Evolutionary conservation across 1,140 invertebrate genomes (phyloP).

Genomic region (Pinna nobilis): DNA sequence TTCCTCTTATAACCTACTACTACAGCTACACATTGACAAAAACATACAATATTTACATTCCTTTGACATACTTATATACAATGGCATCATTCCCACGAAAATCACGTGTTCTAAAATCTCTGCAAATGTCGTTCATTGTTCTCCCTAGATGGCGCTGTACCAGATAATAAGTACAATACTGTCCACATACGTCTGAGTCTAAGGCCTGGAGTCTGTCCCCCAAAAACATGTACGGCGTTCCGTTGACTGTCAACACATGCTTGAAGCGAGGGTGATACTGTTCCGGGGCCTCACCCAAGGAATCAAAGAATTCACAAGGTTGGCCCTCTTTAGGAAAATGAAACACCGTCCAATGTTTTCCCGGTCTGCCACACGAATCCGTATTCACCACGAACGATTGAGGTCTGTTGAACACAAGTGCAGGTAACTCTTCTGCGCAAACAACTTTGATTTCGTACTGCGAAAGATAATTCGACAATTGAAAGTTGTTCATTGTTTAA

Average conservation of each 20-base stretch:
- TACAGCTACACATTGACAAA: constrained; percentile 1
- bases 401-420: not conserved
- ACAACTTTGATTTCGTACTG: not conserved
- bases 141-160: not conserved
- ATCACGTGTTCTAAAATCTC: constrained; percentile 4
- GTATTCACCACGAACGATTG: constrained; percentile 21
- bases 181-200: constrained; percentile 9
- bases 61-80: constrained; percentile 5
- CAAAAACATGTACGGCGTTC: not conserved
- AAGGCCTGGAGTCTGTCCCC: constrained; percentile 2
- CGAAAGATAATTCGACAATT: constrained; percentile 1
- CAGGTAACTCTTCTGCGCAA: constrained; percentile 12
- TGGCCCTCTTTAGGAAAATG: constrained; percentile 8
- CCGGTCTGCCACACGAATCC: not conserved
- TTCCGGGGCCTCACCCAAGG: constrained; percentile 8
- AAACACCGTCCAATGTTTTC: constrained; percentile 19
- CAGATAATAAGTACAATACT: constrained; percentile 12
- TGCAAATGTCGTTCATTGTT: not conserved
- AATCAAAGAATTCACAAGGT: constrained; percentile 23
- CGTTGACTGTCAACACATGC: constrained; percentile 22
- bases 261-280: constrained; percentile 13
- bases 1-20: not conserved
- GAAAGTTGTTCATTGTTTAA: not conserved
- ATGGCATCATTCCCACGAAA: not conserved
- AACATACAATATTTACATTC: not conserved